Base-by-base conservation (phyloP, 2,888 invertebrate species). In the Didymodactylos carnosus region DNA sequence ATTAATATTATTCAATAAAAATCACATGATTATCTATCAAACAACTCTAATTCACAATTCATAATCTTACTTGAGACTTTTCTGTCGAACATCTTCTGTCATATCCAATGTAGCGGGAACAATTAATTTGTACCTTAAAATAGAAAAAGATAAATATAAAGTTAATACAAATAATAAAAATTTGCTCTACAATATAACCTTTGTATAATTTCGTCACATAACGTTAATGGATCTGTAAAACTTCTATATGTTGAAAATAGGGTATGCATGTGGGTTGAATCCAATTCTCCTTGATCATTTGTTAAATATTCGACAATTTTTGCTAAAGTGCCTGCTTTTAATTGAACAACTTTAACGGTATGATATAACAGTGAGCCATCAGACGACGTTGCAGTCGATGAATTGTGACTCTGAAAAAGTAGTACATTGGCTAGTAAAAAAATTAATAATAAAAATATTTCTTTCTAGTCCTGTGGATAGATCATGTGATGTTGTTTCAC, bases 211-310 rank as follows among this genome's bases (percentile, higher is more conserved):
- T 91, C 86, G 78, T 89, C 88, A 78, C 94, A 86, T 73, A 95
- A 92, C 80, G 91, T 89, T 80, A 88, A 87, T 76, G 93, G 88
- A 73, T 89, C 89, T 79, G 94, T 90, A 84, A 95, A 97, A 53
- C 89, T 91, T 76, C 94, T 87, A 84, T 92, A 94, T 2, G 94
- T 94, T 78, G 92, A 91, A 78, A 98, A 88, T 85, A 98, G 97
- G 71, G 95, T 93, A 84, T 94, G 81, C 84, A 97, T 92, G 84
- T 95, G 94, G 41, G 94, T 93, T 76, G 94, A 94, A 86, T 98
- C 95, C 79, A 95, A 87, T 84, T 94, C 94, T 69, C 94, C 94
- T 80, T 92, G 91, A 83, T 94, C 94, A 75, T 92, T 91, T 76
- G 92, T 91, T 78, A 95, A 86, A 75, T 92, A 91, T 84, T 94